Percentiles rank a stretch among this genome's conserved stretches.
Conservation (phyloP, 2,113 vertebrate species). For the Sakesphorus luctuosus region DNA sequence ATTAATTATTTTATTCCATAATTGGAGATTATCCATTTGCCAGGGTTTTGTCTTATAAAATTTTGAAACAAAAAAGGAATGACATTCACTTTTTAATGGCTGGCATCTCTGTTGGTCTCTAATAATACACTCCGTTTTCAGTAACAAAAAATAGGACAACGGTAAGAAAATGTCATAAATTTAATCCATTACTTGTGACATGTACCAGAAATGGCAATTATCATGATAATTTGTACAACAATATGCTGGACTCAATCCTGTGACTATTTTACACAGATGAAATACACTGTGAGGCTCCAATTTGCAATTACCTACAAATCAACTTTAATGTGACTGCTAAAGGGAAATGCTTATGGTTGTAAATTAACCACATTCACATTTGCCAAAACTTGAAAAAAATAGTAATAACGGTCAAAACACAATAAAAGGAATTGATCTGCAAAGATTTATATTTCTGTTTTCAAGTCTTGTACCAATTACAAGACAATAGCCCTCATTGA, state of each 20-base stretch:
- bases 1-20: not conserved
- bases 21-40: not conserved
- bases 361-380: not conserved
- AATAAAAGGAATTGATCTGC: not conserved
- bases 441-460: not conserved
- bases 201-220: not conserved
- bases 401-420: not conserved
- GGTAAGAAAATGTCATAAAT: not conserved
- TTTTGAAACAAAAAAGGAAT: not conserved
- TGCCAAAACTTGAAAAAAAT: not conserved
- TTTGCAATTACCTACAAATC: not conserved
- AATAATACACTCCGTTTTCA: not conserved
- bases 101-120: not conserved
- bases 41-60: not conserved
- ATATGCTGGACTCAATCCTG: not conserved
- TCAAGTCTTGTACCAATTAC: not conserved
- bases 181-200: not conserved
- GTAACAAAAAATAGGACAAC: not conserved
- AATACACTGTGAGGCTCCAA: not conserved
- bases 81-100: not conserved
- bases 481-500: not conserved
- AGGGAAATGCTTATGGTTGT: not conserved
- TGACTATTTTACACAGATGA: not conserved
- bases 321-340: not conserved
- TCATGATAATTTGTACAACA: not conserved